Percentiles rank a stretch among this genome's conserved stretches.
These are phyloP conservation scores for Laterallus jamaicensis DNA, from an alignment of 2,113 vertebrate species.

Conservation along the genomic window DNA sequence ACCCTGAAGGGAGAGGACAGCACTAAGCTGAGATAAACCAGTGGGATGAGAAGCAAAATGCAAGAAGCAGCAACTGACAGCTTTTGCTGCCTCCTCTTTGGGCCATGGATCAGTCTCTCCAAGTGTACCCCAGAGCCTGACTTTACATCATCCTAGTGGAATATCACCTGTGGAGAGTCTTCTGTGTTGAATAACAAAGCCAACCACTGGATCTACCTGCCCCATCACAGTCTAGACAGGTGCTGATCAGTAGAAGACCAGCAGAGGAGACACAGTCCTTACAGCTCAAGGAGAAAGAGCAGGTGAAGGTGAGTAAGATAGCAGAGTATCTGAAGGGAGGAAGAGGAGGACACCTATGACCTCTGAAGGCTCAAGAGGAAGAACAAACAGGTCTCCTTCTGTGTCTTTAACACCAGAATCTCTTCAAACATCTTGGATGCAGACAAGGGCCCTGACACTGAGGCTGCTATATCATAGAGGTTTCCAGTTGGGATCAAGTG, in stretches of 20 bases:
- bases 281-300: neutral
- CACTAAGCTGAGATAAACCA: neutral
- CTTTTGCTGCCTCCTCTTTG: neutral
- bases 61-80: neutral
- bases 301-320: neutral
- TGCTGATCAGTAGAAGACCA: neutral
- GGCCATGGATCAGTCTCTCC: neutral
- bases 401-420: neutral
- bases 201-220: neutral
- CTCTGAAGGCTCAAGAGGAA: neutral
- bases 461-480: neutral
- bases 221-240: neutral
- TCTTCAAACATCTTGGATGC: neutral
- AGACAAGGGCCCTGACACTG: neutral
- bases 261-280: fast-evolving
- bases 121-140: neutral
- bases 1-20: neutral
- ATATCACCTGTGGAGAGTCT: neutral
- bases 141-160: neutral
- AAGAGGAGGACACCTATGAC: neutral
- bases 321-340: neutral
- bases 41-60: neutral
- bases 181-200: neutral
- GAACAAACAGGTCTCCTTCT: neutral
- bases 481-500: neutral